Percentiles rank a stretch among this genome's conserved stretches.
phyloP scores from a whole-genome alignment of 1,140 invertebrate genomes.

The Tetramorium simillimum region DNA sequence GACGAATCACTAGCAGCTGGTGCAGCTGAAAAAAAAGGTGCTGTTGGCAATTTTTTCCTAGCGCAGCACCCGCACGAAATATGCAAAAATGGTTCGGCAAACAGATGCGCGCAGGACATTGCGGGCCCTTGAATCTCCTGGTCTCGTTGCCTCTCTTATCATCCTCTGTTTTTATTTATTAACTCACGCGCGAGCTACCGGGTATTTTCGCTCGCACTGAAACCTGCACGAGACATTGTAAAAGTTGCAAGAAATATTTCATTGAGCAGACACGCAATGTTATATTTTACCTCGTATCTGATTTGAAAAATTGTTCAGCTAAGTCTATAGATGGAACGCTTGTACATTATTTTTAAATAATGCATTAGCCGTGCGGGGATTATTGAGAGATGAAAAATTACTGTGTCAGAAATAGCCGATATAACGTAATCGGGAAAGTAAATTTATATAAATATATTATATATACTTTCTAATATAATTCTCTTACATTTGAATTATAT shows the following conservation, averaged over 20 bases:
- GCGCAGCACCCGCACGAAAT: conserved; percentile 8
- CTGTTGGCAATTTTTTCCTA: conserved; percentile 9
- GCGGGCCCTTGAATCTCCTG: neutral
- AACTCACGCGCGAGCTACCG: conserved; percentile 4
- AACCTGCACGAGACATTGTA: conserved; percentile 32
- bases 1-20: conserved; percentile 49
- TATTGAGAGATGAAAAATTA: conserved; percentile 21
- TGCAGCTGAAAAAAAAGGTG: conserved; percentile 20
- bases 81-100: conserved; percentile 50
- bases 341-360: conserved; percentile 34
- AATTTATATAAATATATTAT: neutral
- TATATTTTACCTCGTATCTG: conserved; percentile 32
- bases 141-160: conserved; percentile 27
- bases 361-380: neutral
- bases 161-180: conserved; percentile 45
- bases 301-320: conserved; percentile 26
- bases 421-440: neutral
- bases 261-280: conserved; percentile 30
- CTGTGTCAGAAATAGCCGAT: neutral
- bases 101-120: conserved; percentile 8
- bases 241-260: conserved; percentile 52
- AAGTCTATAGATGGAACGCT: neutral
- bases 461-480: neutral
- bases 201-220: conserved; percentile 4
- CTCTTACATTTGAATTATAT: neutral